These are phyloP conservation scores for Stratiomys singularior DNA, from an alignment of 2,888 invertebrate species.

Conservation along the genomic window DNA sequence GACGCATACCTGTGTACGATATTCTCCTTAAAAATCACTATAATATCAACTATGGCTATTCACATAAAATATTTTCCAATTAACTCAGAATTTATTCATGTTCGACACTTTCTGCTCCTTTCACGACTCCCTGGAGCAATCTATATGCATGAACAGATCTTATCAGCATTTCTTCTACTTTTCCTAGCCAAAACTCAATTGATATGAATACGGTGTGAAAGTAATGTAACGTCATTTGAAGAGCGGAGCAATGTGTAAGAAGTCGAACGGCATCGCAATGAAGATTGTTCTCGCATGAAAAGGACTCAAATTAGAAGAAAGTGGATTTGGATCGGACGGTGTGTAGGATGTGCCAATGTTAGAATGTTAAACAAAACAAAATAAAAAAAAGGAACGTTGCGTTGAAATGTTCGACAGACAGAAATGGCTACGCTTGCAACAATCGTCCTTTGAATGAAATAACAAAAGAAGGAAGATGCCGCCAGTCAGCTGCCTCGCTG, in stretches of 20 bases:
- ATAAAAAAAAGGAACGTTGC: background rate
- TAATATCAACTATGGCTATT: too few species aligned
- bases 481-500: background rate
- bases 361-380: too few species aligned
- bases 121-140: constrained; percentile 39
- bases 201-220: constrained; percentile 41
- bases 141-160: constrained; percentile 44
- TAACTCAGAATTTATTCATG: constrained; percentile 44
- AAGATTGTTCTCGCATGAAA: constrained; percentile 25
- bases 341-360: too few species aligned
- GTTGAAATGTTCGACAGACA: constrained; percentile 25
- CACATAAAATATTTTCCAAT: constrained; percentile 43
- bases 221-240: constrained; percentile 12
- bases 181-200: constrained; percentile 40
- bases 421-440: constrained; percentile 5
- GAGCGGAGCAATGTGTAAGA: background rate
- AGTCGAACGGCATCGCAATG: background rate
- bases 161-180: constrained; percentile 26
- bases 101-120: constrained; percentile 31
- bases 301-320: constrained; percentile 42
- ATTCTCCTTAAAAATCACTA: background rate
- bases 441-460: constrained; percentile 9
- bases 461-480: background rate
- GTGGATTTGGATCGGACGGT: background rate
- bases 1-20: too few species aligned